Base-by-base conservation (phyloP, 2,113 vertebrate species). In the Lycocorax pyrrhopterus region DNA sequence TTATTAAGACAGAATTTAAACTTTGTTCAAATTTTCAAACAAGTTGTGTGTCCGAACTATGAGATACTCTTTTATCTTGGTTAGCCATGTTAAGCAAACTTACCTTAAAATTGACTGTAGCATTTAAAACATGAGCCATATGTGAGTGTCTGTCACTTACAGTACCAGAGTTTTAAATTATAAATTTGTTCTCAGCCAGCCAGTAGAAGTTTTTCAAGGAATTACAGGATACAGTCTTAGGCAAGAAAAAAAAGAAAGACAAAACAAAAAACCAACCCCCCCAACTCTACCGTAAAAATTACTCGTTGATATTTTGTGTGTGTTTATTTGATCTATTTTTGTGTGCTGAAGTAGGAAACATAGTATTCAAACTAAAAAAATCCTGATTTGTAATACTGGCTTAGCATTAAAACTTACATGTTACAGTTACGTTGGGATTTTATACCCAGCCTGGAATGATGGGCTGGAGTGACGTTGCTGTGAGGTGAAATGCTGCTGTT, bases 41-140 rank as follows among this genome's bases (percentile, higher is more conserved):
- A 63, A 20, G 9, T 53, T 0, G 0, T 0, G 2, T 71, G 15
- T 75, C 37, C 9, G 1, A 85, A 49, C 30, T 56, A 8, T 13
- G 25, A 55, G 41, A 35, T 23, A 9, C 6, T 62, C 14, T 55
- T 67, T 78, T 51, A 17, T 87, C 21, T 62, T 84, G 69, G 55
- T 91, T 68, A 76, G 27, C 44, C 10, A 13, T 72, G 59, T 76
- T 79, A 87, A 73, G 30, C 53, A 72, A 89, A 47, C 12, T 64
- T 89, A 71, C 37, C 51, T 87, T 88, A 85, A 95, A 85, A 79
- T 11, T 82, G 35, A 47, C 71, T 53, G 41, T 72, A 82, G 23
- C 33, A 9, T 72, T 91, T 87, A 71, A 71, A 94, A 47, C 32
- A 22, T 25, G 62, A 87, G 58, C 82, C n/a, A 53, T 84, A 47